Percentiles rank a stretch among this genome's conserved stretches.
phyloP scores from a whole-genome alignment of 2,888 invertebrate species.

The Drosophila paracracens region DNA sequence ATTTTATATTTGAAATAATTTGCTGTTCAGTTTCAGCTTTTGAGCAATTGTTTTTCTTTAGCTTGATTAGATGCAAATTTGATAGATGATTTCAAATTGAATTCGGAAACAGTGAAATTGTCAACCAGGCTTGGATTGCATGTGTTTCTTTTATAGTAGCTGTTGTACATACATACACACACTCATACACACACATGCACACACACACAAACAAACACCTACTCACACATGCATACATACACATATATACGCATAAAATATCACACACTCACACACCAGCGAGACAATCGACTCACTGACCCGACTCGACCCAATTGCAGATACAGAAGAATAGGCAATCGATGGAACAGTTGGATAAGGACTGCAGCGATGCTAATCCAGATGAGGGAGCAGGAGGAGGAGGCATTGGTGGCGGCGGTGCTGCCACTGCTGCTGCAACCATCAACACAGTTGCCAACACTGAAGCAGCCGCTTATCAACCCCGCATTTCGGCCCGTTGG shows the following conservation, averaged over 20 bases:
- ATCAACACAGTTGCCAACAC: slow-evolving; percentile 87
- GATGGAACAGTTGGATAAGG: slow-evolving; percentile 86
- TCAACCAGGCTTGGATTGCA: slow-evolving; percentile 23
- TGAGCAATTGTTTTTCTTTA: not conserved
- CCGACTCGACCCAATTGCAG: slow-evolving; percentile 86
- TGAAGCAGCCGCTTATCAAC: slow-evolving; percentile 86
- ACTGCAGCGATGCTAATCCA: slow-evolving; percentile 46
- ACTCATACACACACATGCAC: slow-evolving; percentile 1
- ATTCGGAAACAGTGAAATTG: not conserved
- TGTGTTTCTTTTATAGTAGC: slow-evolving; percentile 9
- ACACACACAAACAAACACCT: slow-evolving; percentile 1
- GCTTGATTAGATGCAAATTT: not conserved
- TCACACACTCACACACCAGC: slow-evolving; percentile 1
- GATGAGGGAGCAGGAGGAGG: slow-evolving; percentile 70
- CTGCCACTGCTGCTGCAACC: not conserved
- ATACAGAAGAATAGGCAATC: slow-evolving; percentile 98
- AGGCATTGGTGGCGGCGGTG: slow-evolving; percentile 85
- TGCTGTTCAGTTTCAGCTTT: not conserved
- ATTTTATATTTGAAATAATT: not conserved
- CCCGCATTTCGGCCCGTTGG: slow-evolving; percentile 94
- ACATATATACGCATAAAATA: not conserved
- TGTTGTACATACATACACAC: not conserved
- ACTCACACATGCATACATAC: not conserved
- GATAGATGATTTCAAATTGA: not conserved
- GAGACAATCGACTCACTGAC: slow-evolving; percentile 16